Evolutionary conservation across 2,113 vertebrate genomes (phyloP).

Genomic region (Rostratula benghalensis): DNA sequence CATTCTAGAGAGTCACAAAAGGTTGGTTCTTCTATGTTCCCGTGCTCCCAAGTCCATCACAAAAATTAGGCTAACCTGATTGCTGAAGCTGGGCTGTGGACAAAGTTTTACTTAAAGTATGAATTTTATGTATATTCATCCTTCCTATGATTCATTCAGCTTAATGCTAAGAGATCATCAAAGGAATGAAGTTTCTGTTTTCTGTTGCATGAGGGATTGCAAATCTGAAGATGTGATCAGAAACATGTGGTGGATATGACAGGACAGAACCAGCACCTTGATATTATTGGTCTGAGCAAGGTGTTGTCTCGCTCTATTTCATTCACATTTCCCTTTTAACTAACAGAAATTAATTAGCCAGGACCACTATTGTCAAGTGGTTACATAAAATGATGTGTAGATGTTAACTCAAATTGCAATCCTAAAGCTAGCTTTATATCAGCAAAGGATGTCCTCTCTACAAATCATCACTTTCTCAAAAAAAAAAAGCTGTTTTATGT

Average conservation of each 20-base stretch:
- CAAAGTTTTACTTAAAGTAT: neutral
- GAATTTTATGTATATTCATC: neutral
- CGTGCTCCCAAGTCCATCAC: neutral
- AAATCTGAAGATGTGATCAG: neutral
- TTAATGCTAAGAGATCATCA: neutral
- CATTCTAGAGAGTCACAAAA: neutral
- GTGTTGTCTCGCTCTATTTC: neutral
- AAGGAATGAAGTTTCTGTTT: neutral
- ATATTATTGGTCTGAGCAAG: neutral
- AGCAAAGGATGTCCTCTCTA: conserved; percentile 46
- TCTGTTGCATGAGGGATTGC: neutral
- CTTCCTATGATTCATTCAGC: neutral
- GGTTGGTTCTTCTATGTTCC: neutral
- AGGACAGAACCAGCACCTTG: neutral
- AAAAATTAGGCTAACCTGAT: neutral
- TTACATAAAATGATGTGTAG: conserved; percentile 49
- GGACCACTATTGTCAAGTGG: conserved; percentile 56
- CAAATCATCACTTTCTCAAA: conserved; percentile 65
- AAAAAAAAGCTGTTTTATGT: conserved; percentile 36
- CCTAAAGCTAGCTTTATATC: conserved; percentile 53
- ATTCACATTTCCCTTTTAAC: conserved; percentile 62
- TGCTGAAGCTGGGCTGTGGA: neutral
- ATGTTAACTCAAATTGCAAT: conserved; percentile 67
- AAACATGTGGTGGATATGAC: neutral
- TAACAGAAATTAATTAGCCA: conserved; percentile 69